Base-by-base conservation (phyloP, 2,888 invertebrate genomes). In the Sussaba pulchella region DNA sequence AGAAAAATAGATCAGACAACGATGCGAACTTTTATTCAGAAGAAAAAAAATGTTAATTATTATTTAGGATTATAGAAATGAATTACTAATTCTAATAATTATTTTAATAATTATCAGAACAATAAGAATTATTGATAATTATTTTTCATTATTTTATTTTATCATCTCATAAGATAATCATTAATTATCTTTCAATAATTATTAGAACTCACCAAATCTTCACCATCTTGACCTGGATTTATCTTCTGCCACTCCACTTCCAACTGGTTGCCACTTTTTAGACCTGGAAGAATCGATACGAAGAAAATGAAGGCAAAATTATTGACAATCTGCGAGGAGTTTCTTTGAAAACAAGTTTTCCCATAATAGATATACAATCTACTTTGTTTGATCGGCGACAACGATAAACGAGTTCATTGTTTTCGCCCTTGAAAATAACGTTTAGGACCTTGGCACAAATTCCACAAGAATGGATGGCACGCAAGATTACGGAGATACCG, bases 161-260 rank as follows among this genome's bases (percentile, higher is more conserved):
- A n/a, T n/a, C n/a, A n/a, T n/a, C n/a, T n/a, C n/a, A n/a, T n/a
- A n/a, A n/a, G n/a, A n/a, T n/a, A n/a, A n/a, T n/a, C n/a, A n/a
- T n/a, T n/a, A n/a, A n/a, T n/a, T n/a, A n/a, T n/a, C n/a, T n/a
- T n/a, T n/a, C n/a, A n/a, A n/a, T n/a, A n/a, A n/a, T n/a, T 50
- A 52, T 43, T 14, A 47, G 21, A 12, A 70, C 89, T 88, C 86
- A 94, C 94, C 94, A 94, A 93, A 87, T 94, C 93, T 85, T 94
- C 94, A 47, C 79, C 94, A 88, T 94, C 94, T 84, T 94, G 93
- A 41, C 93, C 93, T 31, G 92, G 91, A 85, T 94, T 93, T 83
- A 94, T 90, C 85, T 86, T 91, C 78, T 92, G 91, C 84, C 86
- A 87, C 43, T 85, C 83, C 26, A 83, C 81, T 86, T 88, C 89